These are phyloP conservation scores for Brenthis daphne DNA, from an alignment of 2,888 invertebrate species.

Conservation along the genomic window DNA sequence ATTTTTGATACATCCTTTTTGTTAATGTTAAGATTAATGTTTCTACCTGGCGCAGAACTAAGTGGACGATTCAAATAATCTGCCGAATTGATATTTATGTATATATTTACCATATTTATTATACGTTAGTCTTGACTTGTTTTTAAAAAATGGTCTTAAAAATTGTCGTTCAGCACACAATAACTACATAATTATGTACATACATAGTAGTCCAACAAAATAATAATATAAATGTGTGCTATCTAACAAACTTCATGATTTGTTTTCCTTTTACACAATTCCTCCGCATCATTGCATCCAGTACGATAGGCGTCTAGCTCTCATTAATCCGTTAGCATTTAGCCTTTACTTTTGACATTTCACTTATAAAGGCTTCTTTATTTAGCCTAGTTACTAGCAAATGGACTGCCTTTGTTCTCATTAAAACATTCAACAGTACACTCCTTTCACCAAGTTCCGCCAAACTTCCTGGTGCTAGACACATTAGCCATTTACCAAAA, in stretches of 20 bases:
- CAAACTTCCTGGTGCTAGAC: slow-evolving; percentile 65
- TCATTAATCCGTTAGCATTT: slow-evolving; percentile 48
- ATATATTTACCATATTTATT: no score
- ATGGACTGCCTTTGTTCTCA: slow-evolving; percentile 73
- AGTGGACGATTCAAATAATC: no score
- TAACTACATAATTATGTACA: no score
- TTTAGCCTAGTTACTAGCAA: slow-evolving; percentile 67
- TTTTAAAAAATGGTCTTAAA: no score
- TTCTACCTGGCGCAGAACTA: no score
- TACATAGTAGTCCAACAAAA: no score
- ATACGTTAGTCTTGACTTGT: no score
- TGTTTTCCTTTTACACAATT: slow-evolving; percentile 7
- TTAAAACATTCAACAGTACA: slow-evolving; percentile 56
- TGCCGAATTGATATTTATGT: no score
- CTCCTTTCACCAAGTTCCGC: slow-evolving; percentile 64
- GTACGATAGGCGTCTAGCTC: slow-evolving; percentile 45
- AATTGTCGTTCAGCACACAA: no score
- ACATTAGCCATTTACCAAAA: slow-evolving; percentile 67
- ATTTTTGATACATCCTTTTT: no score
- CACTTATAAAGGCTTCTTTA: slow-evolving; percentile 69
- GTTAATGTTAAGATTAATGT: no score
- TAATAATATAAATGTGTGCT: no score
- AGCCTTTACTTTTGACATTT: slow-evolving; percentile 78
- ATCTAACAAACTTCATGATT: not conserved
- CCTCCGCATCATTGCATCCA: not conserved